These are phyloP conservation scores for Montipora foliosa DNA, from an alignment of 64 coral and sea anemone genomes.

Conservation along the genomic window DNA sequence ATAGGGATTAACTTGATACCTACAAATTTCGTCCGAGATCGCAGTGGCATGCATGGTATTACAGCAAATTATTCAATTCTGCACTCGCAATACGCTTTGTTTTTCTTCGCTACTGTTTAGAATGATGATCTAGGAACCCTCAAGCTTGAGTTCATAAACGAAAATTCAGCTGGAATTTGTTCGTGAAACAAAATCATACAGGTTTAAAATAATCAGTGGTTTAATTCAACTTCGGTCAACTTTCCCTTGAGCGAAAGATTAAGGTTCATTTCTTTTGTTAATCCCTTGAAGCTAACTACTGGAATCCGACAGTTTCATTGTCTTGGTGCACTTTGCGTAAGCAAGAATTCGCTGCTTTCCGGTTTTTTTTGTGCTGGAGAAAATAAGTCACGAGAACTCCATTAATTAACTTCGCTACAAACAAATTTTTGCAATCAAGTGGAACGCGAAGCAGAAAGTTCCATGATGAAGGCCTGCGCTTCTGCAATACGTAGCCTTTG, in stretches of 20 bases:
- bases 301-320: neutral
- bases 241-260: too few relatives aligned
- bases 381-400: neutral
- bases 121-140: too few relatives aligned
- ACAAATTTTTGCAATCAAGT: neutral
- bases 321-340: neutral
- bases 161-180: neutral
- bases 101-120: too few relatives aligned
- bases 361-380: neutral
- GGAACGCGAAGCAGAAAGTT: neutral
- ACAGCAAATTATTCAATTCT: too few relatives aligned
- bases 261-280: neutral
- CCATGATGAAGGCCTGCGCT: neutral
- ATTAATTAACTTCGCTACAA: neutral
- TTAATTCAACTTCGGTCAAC: too few relatives aligned
- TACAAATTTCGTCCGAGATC: too few relatives aligned
- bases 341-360: neutral
- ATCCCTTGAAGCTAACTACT: neutral
- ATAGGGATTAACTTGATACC: neutral
- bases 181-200: neutral
- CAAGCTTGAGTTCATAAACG: too few relatives aligned
- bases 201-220: neutral
- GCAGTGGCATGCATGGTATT: too few relatives aligned
- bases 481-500: neutral
- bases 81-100: too few relatives aligned